Base-by-base conservation (phyloP, 2,888 invertebrate species). In the Tachina grossa region DNA sequence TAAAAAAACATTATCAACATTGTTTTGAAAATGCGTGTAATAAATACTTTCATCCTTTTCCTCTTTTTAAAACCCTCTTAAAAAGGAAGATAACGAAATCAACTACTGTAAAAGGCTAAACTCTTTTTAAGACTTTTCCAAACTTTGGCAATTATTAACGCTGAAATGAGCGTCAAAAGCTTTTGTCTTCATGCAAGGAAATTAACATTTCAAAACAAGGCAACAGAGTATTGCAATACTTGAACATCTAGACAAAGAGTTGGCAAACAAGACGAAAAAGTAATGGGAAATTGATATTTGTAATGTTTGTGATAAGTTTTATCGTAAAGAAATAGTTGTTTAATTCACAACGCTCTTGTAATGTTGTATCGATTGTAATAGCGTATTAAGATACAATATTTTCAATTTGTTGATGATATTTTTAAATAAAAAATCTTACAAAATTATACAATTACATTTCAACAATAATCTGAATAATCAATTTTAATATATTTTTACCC, bases 131-230 rank as follows among this genome's bases (percentile, higher is more conserved):
- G 69, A 69, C 43, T 51, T 71, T 81, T 43, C 9, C 45, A 39
- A 79, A 84, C 79, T 84, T 84, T 71, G 66, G 75, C 75, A 84
- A 69, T 79, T 78, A 74, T 74, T 79, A 75, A 84, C 63, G 75
- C 61, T 66, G 39, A 72, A 80, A 72, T 63, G 45, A 61, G 43
- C 78, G 65, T 47, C 19, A 61, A 41, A 79, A 78, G 69, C n/a
- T 55, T 65, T 74, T 65, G 8, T 49, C n/a, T 65, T 72, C 19
- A 22, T 59, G 41, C 9, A 31, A 57, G 43, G 41, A 69, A 69
- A 82, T 76, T 82, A 55, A 63, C 45, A 69, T 69, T 71, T 82
- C 41, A 76, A 76, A 47, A 68, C 68, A 66, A 13, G 4, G 1
- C 65, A 65, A 43, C 16, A 65, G 14, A 14, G 45, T 31, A 13